Base-by-base conservation (phyloP, 2,797 vertebrate genomes). In the Graptemys geographica region DNA sequence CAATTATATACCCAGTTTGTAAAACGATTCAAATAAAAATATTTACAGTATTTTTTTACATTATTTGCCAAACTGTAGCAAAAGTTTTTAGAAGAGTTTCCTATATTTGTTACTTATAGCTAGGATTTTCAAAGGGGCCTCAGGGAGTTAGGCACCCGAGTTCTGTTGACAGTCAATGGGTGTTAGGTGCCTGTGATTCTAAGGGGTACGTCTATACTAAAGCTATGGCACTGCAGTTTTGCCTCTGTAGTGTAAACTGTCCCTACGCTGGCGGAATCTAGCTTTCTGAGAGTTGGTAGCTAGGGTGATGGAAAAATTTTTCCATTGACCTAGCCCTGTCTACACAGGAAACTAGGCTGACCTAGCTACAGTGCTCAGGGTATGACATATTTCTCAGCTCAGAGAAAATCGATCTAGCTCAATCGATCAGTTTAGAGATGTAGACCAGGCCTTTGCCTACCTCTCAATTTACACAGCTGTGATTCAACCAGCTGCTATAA, bases 31-130 rank as follows among this genome's bases (percentile, higher is more conserved):
- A 31, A 3, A 19, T 33, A 33, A 74, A 47, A 59, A 28, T 27
- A 3, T 13, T 3, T 0, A 0, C 37, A 2, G 16, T 8, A 15
- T 31, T 55, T n/a, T 44, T 59, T 79, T 12, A 69, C 47, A 76
- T 89, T 89, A 6, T 86, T 69, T 90, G 41, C 19, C 62, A 82
- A 76, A 5, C 55, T 91, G 78, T 11, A 87, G n/a, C 74, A 57
- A 53, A 80, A 90, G 69, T 7, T 1, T 44, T 56, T 90, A 47
- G 57, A 28, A 19, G 76, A 31, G 44, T 47, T 51, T 51, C 57
- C 82, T 1, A 0, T 69, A 49, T 83, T 87, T 86, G 0, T 76
- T 86, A 6, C 49, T 84, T 85, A 28, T 79, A 2, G 0, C 49
- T 5, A 44, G 44, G 59, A 5, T 33, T 53, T 3, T 44, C 52